A percentile compares a stretch with the other conserved stretches of the same genome.
Evolutionary conservation across 2,888 invertebrate species (phyloP).

Genomic region (Macrosoma leucophasiata): DNA sequence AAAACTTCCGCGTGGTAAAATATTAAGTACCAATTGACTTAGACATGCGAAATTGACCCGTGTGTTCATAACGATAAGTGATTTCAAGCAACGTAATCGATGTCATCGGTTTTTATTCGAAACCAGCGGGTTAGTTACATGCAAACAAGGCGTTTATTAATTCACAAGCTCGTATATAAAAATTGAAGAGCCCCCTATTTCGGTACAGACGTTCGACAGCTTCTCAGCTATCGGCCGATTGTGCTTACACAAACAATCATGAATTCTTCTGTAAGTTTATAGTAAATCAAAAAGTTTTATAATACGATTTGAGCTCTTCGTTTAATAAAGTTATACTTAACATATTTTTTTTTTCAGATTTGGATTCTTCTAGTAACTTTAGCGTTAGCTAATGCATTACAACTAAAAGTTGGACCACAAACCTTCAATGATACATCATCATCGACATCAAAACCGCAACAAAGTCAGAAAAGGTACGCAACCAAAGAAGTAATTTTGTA

Average conservation of each 20-base stretch:
- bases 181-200: constrained; percentile 39
- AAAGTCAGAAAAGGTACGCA: constrained; percentile 29
- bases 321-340: constrained; percentile 1
- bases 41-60: too few species aligned
- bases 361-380: constrained; percentile 33
- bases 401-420: constrained; percentile 38
- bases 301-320: not conserved
- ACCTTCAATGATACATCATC: constrained; percentile 31
- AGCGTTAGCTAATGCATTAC: constrained; percentile 30
- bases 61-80: too few species aligned
- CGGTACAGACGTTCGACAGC: constrained; percentile 37
- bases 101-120: constrained; percentile 29
- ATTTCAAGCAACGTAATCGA: too few species aligned
- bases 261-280: constrained; percentile 38
- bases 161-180: constrained; percentile 49
- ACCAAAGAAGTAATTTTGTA: constrained; percentile 52
- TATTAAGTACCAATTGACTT: too few species aligned
- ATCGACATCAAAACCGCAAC: constrained; percentile 21
- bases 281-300: constrained; percentile 1
- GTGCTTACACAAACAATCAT: constrained; percentile 29
- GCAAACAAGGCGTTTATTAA: constrained; percentile 39
- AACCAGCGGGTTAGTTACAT: constrained; percentile 34
- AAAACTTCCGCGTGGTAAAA: too few species aligned
- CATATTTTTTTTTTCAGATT: constrained; percentile 37
- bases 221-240: constrained; percentile 31